phyloP scores from a whole-genome alignment of 2,797 vertebrate species.

The Parotocinclus haroldoi region DNA sequence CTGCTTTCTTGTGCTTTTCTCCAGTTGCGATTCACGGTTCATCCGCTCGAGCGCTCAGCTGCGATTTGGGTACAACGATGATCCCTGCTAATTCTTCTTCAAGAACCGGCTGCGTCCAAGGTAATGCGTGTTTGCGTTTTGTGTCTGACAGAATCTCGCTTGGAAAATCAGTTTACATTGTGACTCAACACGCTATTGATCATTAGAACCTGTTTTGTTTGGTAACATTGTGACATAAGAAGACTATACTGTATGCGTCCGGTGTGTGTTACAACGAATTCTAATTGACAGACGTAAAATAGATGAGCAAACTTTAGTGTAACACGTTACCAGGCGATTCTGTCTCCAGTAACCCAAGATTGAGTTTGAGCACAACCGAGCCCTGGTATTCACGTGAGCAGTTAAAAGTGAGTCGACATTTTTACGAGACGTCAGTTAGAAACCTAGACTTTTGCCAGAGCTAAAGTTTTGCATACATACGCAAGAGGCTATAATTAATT shows the following conservation, averaged over 20 bases:
- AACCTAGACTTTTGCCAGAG: background rate
- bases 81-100: slow-evolving; percentile 26
- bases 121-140: slow-evolving; percentile 19
- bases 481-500: background rate
- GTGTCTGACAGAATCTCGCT: too few relatives aligned
- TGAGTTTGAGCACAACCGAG: too few relatives aligned
- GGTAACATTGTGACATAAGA: too few relatives aligned
- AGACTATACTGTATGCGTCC: too few relatives aligned
- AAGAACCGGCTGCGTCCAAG: slow-evolving; percentile 31
- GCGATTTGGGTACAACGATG: slow-evolving; percentile 25
- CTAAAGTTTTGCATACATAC: background rate
- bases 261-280: too few relatives aligned
- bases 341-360: too few relatives aligned
- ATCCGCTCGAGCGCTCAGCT: slow-evolving; percentile 21
- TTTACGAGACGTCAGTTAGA: background rate
- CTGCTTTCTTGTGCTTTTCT: slow-evolving; percentile 28
- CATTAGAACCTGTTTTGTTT: background rate
- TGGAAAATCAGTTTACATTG: background rate
- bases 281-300: too few relatives aligned
- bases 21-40: slow-evolving; percentile 46
- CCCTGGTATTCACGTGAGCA: too few relatives aligned
- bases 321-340: too few relatives aligned
- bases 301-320: too few relatives aligned
- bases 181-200: background rate
- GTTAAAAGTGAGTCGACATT: too few relatives aligned